phyloP scores from a whole-genome alignment of 2,888 invertebrate genomes.

The Phaedon cochleariae region DNA sequence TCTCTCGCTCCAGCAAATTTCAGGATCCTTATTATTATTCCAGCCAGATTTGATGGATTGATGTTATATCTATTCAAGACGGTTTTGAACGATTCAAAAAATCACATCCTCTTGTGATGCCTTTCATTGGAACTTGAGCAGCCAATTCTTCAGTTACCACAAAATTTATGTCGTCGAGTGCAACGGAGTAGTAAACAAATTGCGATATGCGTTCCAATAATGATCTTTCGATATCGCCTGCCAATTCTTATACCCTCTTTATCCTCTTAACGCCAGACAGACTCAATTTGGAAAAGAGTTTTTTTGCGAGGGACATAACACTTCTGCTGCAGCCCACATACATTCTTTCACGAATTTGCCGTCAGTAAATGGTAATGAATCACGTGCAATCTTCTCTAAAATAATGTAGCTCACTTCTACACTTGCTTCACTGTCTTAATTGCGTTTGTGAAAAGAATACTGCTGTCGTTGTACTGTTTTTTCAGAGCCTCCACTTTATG shows the following conservation, averaged over 20 bases:
- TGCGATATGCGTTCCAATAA: background rate
- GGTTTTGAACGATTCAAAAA: conserved; percentile 1
- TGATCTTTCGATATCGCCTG: background rate
- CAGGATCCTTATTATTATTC: too few relatives aligned
- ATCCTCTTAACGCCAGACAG: conserved; percentile 23
- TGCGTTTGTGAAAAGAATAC: too few relatives aligned
- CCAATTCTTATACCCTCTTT: conserved; percentile 19
- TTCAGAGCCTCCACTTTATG: too few relatives aligned
- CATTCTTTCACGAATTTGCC: conserved; percentile 30
- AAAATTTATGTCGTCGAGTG: too few relatives aligned
- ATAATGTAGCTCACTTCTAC: conserved; percentile 1
- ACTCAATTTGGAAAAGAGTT: conserved; percentile 31
- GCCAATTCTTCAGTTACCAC: conserved; percentile 23
- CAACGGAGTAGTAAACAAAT: conserved; percentile 6
- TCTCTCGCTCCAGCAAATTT: too few relatives aligned
- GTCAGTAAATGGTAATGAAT: conserved; percentile 26
- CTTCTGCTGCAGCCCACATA: conserved; percentile 22
- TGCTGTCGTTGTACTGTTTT: too few relatives aligned
- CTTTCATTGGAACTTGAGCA: conserved; percentile 17
- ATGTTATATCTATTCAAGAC: background rate
- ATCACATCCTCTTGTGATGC: conserved; percentile 9
- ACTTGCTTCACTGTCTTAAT: too few relatives aligned
- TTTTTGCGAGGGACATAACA: conserved; percentile 24
- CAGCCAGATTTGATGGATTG: background rate
- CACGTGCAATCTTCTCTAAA: conserved; percentile 9